A percentile compares a stretch with the other conserved stretches of the same genome.
Evolutionary conservation across 2,888 invertebrate species (phyloP).

Genomic region (Anaspis maculata): DNA sequence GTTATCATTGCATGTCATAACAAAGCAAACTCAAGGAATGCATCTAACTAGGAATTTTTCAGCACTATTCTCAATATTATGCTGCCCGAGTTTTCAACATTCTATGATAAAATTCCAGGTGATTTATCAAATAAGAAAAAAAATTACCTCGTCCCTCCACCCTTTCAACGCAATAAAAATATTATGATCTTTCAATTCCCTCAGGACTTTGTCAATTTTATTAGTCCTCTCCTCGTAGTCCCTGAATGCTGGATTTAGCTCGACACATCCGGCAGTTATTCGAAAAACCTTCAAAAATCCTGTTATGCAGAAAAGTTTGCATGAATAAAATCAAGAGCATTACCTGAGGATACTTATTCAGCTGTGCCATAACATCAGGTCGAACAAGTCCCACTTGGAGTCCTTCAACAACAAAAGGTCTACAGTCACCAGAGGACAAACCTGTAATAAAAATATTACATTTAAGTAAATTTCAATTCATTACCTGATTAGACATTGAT

Average conservation of each 20-base stretch:
- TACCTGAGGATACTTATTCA: constrained; percentile 76
- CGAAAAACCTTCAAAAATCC: constrained; percentile 54
- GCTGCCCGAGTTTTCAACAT: neutral
- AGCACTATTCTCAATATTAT: too few relatives aligned
- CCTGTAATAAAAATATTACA: constrained; percentile 48
- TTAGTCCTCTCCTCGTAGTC: constrained; percentile 76
- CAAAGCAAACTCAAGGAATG: too few relatives aligned
- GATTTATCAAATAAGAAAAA: too few relatives aligned
- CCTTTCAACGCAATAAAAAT: constrained; percentile 76
- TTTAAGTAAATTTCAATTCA: too few relatives aligned
- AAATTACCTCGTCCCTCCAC: constrained; percentile 82
- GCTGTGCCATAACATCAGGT: constrained; percentile 73
- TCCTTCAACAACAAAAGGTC: constrained; percentile 81
- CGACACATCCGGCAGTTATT: constrained; percentile 63
- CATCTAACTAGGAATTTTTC: too few relatives aligned
- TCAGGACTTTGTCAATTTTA: constrained; percentile 70
- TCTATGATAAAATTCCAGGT: too few relatives aligned
- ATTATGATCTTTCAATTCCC: constrained; percentile 65
- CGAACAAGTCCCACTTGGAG: constrained; percentile 84
- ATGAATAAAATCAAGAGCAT: too few relatives aligned
- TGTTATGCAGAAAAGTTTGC: too few relatives aligned
- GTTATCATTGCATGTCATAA: too few relatives aligned
- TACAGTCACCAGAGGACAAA: constrained; percentile 67
- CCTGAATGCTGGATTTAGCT: constrained; percentile 79
- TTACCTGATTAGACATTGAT: too few relatives aligned